phyloP scores from a whole-genome alignment of 2,113 vertebrate genomes.

The Engystomops pustulosus region DNA sequence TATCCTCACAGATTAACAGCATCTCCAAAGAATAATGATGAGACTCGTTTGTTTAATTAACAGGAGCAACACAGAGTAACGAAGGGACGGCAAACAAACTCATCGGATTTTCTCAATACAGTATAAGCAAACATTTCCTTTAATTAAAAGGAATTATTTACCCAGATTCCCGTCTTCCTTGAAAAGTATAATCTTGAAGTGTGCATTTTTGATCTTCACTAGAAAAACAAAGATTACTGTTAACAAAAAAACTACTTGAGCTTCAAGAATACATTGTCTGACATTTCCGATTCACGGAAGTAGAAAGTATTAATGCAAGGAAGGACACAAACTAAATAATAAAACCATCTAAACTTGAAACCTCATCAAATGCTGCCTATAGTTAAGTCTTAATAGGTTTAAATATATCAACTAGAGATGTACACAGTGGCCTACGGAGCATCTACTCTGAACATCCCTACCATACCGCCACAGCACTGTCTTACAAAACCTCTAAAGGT shows the following conservation, averaged over 20 bases:
- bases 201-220: constrained; percentile 37
- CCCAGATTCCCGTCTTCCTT: constrained; percentile 39
- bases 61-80: constrained; percentile 53
- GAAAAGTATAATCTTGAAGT: constrained; percentile 40
- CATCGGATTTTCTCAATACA: constrained; percentile 34
- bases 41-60: constrained; percentile 55
- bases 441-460: no score
- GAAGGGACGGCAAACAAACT: constrained; percentile 48
- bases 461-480: no score
- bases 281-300: constrained; percentile 13
- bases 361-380: neutral
- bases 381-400: neutral
- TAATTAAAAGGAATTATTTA: constrained; percentile 54
- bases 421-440: no score
- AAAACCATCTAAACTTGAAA: neutral
- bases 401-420: no score
- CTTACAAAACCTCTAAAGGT: no score
- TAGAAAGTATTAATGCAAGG: neutral
- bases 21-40: constrained; percentile 54
- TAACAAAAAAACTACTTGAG: constrained; percentile 9
- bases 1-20: constrained; percentile 53
- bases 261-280: neutral
- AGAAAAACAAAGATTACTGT: constrained; percentile 20
- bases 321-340: neutral
- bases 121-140: constrained; percentile 50